Evolutionary conservation across 2,113 vertebrate species (phyloP).

Genomic region (Lasiurus borealis): DNA sequence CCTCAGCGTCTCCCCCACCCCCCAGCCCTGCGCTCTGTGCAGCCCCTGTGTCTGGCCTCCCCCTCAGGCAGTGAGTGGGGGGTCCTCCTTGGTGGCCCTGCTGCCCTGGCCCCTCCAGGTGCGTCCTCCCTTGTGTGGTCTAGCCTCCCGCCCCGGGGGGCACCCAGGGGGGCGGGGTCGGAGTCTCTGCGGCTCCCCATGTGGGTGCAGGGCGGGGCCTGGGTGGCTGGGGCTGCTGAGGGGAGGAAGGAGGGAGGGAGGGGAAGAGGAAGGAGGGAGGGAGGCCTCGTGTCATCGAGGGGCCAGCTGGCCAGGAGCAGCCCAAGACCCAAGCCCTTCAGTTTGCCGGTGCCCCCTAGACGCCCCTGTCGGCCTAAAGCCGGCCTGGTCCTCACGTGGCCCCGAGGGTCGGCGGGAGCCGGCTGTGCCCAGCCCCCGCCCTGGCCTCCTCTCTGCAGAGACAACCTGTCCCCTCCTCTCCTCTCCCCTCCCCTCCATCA

Average conservation of each 20-base stretch:
- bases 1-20: fast-evolving
- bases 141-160: no score
- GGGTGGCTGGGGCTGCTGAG: background rate
- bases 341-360: no score
- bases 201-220: background rate
- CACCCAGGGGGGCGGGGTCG: background rate
- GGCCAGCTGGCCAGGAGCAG: background rate
- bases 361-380: fast-evolving
- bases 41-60: fast-evolving
- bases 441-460: no score
- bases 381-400: no score
- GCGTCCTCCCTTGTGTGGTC: no score
- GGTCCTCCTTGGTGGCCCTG: background rate
- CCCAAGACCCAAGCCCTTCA: fast-evolving
- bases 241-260: no score
- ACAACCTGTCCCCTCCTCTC: background rate
- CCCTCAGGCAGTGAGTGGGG: background rate
- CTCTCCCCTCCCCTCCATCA: no score
- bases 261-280: no score
- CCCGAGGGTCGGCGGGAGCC: background rate
- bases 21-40: fast-evolving
- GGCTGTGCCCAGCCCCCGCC: fast-evolving
- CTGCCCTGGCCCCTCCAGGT: background rate
- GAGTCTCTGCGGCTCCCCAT: background rate
- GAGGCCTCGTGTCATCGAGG: background rate